A percentile compares a stretch with the other conserved stretches of the same genome.
These are phyloP conservation scores for Ferdinandea cuprea DNA, from an alignment of 2,888 invertebrate genomes.

Conservation along the genomic window DNA sequence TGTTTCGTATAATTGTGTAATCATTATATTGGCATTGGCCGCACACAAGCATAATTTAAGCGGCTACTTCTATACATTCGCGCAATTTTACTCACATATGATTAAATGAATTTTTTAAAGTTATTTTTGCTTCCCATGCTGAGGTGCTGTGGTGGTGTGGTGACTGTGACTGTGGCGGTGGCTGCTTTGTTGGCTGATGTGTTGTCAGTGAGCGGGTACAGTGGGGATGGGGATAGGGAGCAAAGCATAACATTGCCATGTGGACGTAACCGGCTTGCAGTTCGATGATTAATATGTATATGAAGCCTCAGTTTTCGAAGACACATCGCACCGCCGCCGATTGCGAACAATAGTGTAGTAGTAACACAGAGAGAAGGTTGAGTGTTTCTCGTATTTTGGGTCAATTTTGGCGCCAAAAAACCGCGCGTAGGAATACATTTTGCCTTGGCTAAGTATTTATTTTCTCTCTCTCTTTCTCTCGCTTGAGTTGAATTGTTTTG, in stretches of 20 bases:
- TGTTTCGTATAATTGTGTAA: constrained; percentile 66
- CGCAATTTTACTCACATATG: constrained; percentile 41
- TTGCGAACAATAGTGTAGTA: not conserved
- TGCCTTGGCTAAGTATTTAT: not conserved
- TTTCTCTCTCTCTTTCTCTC: not conserved
- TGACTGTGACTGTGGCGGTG: too few relatives aligned
- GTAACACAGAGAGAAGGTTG: constrained; percentile 5
- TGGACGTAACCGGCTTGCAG: constrained; percentile 55
- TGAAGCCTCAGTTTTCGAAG: constrained; percentile 1
- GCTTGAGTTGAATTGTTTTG: too few relatives aligned
- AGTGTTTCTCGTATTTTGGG: constrained; percentile 57
- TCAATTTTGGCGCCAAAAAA: constrained; percentile 69
- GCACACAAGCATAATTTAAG: constrained; percentile 8
- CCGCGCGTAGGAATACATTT: constrained; percentile 66
- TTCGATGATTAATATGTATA: constrained; percentile 51
- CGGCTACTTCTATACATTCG: constrained; percentile 43
- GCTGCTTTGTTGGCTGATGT: not conserved
- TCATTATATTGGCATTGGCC: constrained; percentile 65
- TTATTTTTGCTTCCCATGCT: constrained; percentile 17
- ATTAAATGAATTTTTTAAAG: constrained; percentile 35
- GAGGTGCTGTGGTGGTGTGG: not conserved
- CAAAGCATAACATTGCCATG: constrained; percentile 44
- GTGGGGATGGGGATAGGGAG: not conserved
- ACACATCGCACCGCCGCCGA: not conserved
- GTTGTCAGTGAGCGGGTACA: not conserved